These are phyloP conservation scores for Odontamblyopus lacepedii DNA, from an alignment of 2,797 vertebrate genomes.

Conservation along the genomic window DNA sequence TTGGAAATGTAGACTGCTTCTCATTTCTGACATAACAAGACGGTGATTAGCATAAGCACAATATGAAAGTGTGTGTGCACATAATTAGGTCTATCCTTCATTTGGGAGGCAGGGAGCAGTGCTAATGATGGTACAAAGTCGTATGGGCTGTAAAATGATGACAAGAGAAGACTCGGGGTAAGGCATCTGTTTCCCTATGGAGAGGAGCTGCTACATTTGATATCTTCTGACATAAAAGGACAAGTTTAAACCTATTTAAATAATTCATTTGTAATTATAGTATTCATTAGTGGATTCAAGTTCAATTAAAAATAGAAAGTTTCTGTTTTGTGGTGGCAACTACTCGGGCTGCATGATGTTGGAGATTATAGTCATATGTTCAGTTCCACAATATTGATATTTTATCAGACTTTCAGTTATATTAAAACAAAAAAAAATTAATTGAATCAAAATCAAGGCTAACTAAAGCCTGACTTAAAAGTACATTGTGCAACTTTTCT, in stretches of 20 bases:
- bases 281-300: no score
- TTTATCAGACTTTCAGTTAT: no score
- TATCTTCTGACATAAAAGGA: constrained; percentile 1
- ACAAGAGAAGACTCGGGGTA: constrained; percentile 9
- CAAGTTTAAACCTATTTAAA: neutral
- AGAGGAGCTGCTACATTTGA: neutral
- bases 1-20: constrained; percentile 45
- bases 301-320: no score
- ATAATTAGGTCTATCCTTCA: constrained; percentile 40
- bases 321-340: no score
- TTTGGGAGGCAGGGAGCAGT: constrained; percentile 15
- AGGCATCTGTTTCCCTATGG: neutral
- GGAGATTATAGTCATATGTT: no score
- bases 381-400: no score
- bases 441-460: no score
- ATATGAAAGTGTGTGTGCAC: constrained; percentile 34
- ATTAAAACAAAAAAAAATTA: no score
- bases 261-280: neutral
- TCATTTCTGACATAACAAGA: constrained; percentile 21
- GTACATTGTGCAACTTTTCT: no score
- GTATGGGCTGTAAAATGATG: constrained; percentile 8
- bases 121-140: constrained; percentile 26
- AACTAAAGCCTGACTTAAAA: no score
- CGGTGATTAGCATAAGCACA: constrained; percentile 39
- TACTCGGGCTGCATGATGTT: no score